Conservation (phyloP, 2,888 invertebrate genomes). For the Drosophila leonis region DNA sequence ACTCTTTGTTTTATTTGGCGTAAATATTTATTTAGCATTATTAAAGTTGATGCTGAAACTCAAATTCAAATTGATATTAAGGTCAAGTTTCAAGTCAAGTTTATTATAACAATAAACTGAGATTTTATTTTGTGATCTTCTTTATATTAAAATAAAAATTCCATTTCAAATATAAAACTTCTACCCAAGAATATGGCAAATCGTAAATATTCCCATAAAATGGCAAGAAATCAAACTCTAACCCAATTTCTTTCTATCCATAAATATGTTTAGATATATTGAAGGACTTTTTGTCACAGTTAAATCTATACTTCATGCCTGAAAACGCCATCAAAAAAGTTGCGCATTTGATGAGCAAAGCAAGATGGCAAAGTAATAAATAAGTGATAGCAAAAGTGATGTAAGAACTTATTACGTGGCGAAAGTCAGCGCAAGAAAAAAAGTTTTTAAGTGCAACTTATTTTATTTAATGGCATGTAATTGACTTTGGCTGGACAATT, state of each 20-base stretch:
- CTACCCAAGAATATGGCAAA: neutral
- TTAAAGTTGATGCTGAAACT: too few relatives aligned
- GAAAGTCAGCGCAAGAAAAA: neutral
- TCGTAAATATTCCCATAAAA: neutral
- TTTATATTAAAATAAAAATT: too few relatives aligned
- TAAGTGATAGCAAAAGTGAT: constrained; percentile 33
- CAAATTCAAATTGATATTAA: too few relatives aligned
- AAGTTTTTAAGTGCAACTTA: constrained; percentile 34
- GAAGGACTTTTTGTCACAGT: neutral
- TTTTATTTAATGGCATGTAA: constrained; percentile 52
- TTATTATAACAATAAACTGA: too few relatives aligned
- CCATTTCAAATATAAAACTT: too few relatives aligned
- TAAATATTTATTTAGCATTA: too few relatives aligned
- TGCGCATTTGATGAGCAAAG: constrained; percentile 3
- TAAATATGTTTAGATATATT: neutral
- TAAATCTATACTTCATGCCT: neutral
- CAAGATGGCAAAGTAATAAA: constrained; percentile 3
- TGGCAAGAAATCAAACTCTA: neutral
- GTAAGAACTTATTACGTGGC: constrained; percentile 26
- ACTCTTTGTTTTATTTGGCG: too few relatives aligned
- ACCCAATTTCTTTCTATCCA: neutral
- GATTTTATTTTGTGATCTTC: too few relatives aligned
- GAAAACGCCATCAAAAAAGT: neutral
- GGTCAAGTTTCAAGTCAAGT: too few relatives aligned
- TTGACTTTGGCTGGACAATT: constrained; percentile 68